phyloP scores from a whole-genome alignment of 1,140 invertebrate genomes.

The Plodia interpunctella region DNA sequence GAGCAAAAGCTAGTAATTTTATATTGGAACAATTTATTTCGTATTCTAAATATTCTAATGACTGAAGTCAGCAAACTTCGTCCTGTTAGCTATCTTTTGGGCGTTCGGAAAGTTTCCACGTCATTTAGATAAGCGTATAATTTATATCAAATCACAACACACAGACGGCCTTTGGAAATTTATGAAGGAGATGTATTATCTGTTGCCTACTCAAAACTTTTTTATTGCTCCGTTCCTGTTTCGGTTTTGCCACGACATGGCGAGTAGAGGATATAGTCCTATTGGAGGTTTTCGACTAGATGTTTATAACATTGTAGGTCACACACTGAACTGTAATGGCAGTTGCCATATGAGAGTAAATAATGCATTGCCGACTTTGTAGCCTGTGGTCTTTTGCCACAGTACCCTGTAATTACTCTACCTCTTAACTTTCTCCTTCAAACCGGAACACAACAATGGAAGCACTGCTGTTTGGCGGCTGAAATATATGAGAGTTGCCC shows the following conservation, averaged over 20 bases:
- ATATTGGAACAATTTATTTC: not conserved
- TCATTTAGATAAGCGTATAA: slow-evolving; percentile 14
- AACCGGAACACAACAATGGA: too few relatives aligned
- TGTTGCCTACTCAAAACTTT: slow-evolving; percentile 11
- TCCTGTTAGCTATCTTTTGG: slow-evolving; percentile 10
- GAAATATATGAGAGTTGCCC: too few relatives aligned
- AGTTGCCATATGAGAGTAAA: too few relatives aligned
- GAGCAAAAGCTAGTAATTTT: too few relatives aligned
- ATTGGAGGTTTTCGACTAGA: too few relatives aligned
- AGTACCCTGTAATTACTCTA: too few relatives aligned
- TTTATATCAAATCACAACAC: slow-evolving; percentile 13
- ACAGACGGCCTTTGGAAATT: slow-evolving; percentile 13
- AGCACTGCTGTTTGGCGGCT: too few relatives aligned
- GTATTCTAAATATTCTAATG: slow-evolving; percentile 1
- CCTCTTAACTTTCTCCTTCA: too few relatives aligned
- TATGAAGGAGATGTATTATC: slow-evolving; percentile 14
- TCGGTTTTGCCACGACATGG: not conserved
- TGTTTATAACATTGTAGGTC: too few relatives aligned
- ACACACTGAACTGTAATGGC: too few relatives aligned
- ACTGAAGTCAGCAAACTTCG: slow-evolving; percentile 12
- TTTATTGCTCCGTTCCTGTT: slow-evolving; percentile 12
- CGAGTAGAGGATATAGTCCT: not conserved
- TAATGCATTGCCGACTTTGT: too few relatives aligned
- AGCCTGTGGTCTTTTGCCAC: too few relatives aligned
- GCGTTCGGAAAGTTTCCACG: slow-evolving; percentile 10